Evolutionary conservation across 2,888 invertebrate genomes (phyloP), one percentile per base, ranked within the genome.

Genomic region (Leucozona laternaria): DNA sequence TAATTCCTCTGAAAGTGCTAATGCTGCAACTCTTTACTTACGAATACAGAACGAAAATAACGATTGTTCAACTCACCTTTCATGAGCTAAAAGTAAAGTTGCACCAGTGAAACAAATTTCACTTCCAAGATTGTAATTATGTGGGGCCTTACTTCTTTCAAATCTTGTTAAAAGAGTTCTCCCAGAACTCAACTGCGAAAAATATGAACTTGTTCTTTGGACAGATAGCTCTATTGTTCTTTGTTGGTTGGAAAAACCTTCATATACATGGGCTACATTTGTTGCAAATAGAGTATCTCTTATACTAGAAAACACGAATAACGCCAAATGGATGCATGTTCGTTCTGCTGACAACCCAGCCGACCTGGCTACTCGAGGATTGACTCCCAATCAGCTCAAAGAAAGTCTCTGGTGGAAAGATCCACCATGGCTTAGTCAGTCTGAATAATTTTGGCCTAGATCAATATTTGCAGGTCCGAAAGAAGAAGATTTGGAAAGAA

Each of bases 171-270:
- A 28, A 34, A 15, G 17, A n/a, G 31, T 66, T 37, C 48, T 66
- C 13, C 50, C 66, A 2, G 28, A 66, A 28, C 50, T 66, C 2
- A 34, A 20, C 20, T 66, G 66, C 34, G 7, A 50, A 13, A 28
- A 10, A 13, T 20, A n/a, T 34, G 4, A 66, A 20, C 66, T 66
- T 50, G 20, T 25, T 25, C 34, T 50, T 22, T 66, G 66, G 48
- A 66, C 50, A 2, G 50, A 66, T 22, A 66, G 66, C 50, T 66
- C 66, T 31, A 66, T 66, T 20, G 66, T 66, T 66, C 31, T 66
- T 15, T 66, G 66, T 34, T 66, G 66, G 66, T 20, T 66, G 2
- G 66, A 66, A 31, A 66, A 66, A 50, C 66, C 66, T 66, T 34
- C 50, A 11, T 34, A 50, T 15, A 55, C 70, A 10, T 70, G 55